phyloP scores from a whole-genome alignment of 2,797 vertebrate species.

The Pogoniulus pusillus region DNA sequence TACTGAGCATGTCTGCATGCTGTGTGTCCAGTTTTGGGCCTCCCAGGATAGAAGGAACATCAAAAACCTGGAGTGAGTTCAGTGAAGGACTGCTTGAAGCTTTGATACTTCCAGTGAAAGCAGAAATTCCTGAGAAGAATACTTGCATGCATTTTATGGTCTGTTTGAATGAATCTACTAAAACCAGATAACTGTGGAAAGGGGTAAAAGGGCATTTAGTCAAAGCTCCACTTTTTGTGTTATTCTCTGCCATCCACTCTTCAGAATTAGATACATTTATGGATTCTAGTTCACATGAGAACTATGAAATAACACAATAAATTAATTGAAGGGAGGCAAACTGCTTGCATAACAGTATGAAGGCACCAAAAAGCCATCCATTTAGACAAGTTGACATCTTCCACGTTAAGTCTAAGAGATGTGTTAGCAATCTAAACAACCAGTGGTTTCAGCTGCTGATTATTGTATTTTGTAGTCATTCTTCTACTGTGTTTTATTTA shows the following conservation, averaged over 20 bases:
- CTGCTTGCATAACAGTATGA: neutral
- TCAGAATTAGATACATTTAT: neutral
- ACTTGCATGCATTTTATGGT: neutral
- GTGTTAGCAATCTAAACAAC: neutral
- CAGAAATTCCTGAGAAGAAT: neutral
- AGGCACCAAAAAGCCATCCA: neutral
- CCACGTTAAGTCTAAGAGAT: neutral
- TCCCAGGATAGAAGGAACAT: neutral
- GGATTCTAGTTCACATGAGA: neutral
- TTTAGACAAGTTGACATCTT: neutral
- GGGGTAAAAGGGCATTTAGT: neutral
- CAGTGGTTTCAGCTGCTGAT: neutral
- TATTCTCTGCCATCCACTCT: neutral
- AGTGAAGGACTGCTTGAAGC: neutral
- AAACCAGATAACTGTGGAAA: neutral
- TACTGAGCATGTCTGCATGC: fast-evolving
- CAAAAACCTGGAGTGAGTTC: neutral
- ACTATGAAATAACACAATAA: neutral
- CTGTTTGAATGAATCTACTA: neutral
- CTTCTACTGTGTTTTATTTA: neutral
- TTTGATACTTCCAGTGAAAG: neutral
- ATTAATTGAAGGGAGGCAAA: neutral
- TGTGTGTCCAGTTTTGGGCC: neutral
- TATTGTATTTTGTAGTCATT: neutral
- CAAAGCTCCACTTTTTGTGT: neutral